phyloP scores from a whole-genome alignment of 92 coral and sea anemone species.

The Porites lobata region DNA sequence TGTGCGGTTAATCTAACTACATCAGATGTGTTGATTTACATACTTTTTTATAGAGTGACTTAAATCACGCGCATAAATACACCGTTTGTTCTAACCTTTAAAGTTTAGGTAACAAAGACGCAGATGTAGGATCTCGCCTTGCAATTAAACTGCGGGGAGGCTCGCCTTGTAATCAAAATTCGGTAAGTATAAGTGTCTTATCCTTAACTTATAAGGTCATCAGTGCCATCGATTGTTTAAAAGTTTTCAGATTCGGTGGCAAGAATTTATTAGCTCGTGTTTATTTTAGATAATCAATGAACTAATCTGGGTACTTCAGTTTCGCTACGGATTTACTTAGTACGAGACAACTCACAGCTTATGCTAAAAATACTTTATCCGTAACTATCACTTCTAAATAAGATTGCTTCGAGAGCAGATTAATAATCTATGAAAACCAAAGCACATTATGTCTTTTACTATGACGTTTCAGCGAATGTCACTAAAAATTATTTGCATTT shows the following conservation, averaged over 20 bases:
- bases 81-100: neutral
- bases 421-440: no score
- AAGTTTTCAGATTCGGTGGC: neutral
- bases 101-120: neutral
- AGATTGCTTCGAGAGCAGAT: no score
- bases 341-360: neutral
- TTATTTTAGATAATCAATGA: constrained; percentile 20
- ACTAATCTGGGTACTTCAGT: neutral
- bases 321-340: neutral
- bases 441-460: no score
- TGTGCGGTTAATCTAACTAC: neutral
- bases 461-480: no score
- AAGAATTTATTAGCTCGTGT: neutral
- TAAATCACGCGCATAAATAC: neutral
- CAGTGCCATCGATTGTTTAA: neutral
- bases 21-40: no score
- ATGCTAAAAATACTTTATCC: no score
- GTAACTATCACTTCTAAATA: no score
- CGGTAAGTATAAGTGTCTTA: constrained; percentile 5
- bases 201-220: neutral
- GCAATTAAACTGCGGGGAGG: neutral
- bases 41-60: neutral
- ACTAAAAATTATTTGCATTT: no score
- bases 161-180: neutral
- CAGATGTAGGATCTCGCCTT: neutral